Conservation (phyloP, 2,888 invertebrate species). For the Mythimna ferrago region DNA sequence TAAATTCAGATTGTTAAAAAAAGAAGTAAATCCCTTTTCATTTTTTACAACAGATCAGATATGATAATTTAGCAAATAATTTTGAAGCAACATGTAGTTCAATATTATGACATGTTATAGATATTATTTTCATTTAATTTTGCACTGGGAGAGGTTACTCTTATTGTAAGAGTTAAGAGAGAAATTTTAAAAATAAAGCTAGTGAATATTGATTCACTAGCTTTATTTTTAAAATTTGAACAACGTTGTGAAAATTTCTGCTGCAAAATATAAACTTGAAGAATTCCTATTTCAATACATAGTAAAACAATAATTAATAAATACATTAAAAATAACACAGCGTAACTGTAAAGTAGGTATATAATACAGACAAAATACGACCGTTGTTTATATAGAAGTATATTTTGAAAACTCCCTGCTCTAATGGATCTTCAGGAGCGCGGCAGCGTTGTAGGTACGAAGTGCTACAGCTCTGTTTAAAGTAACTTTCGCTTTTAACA, state of each 20-base stretch:
- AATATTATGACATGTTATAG: no score
- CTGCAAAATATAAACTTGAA: neutral
- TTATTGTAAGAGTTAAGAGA: no score
- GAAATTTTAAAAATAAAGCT: no score
- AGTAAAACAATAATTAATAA: neutral
- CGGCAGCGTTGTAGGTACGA: neutral
- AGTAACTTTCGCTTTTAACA: constrained; percentile 1
- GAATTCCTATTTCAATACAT: neutral
- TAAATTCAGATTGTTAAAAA: no score
- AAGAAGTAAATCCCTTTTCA: no score
- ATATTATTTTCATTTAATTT: neutral
- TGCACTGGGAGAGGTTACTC: neutral
- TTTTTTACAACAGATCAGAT: no score
- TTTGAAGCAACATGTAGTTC: neutral
- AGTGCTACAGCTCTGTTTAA: constrained; percentile 13
- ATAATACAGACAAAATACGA: constrained; percentile 2
- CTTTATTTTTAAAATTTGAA: neutral
- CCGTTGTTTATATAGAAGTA: constrained; percentile 10
- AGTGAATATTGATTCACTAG: no score
- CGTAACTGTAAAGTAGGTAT: neutral
- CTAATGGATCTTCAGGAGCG: constrained; percentile 27
- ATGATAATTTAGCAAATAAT: neutral
- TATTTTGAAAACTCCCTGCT: constrained; percentile 20
- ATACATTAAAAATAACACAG: neutral
- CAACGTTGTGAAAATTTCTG: neutral